A percentile compares a stretch with the other conserved stretches of the same genome.
phyloP scores from a whole-genome alignment of 2,113 vertebrate genomes.

The Chauna torquata region DNA sequence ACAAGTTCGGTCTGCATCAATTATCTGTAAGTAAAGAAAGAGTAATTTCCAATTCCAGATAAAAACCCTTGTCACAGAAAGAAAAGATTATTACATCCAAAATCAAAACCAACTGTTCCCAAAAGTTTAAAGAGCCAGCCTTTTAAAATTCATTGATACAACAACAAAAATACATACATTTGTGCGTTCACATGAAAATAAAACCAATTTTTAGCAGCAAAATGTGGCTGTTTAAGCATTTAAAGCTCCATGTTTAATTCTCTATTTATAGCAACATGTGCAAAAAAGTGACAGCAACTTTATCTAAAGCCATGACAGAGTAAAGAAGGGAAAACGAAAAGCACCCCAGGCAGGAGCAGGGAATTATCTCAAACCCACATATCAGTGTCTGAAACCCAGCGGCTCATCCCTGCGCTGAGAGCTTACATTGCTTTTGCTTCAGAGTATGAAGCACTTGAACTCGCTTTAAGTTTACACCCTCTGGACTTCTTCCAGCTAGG shows the following conservation, averaged over 20 bases:
- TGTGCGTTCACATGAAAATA: constrained; percentile 29
- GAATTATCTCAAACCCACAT: constrained; percentile 31
- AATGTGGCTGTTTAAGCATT: background rate
- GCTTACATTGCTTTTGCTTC: constrained; percentile 13
- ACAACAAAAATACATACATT: constrained; percentile 38
- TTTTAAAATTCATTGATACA: constrained; percentile 53
- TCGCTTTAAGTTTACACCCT: constrained; percentile 9
- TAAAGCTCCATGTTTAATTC: background rate
- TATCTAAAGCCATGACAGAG: background rate
- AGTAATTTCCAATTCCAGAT: constrained; percentile 73
- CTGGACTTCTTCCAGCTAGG: background rate
- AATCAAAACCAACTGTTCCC: constrained; percentile 72
- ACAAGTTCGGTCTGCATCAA: constrained; percentile 83
- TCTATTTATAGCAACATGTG: constrained; percentile 37
- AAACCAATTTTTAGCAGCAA: constrained; percentile 36
- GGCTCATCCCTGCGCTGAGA: constrained; percentile 50
- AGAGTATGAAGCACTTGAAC: background rate
- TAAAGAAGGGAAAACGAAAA: constrained; percentile 50
- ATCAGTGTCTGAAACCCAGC: constrained; percentile 23
- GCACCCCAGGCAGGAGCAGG: background rate
- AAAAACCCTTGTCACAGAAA: constrained; percentile 65
- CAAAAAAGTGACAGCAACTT: background rate
- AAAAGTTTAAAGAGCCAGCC: constrained; percentile 54
- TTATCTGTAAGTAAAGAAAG: constrained; percentile 78
- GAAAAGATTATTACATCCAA: constrained; percentile 58